Base-by-base conservation (phyloP, 2,888 invertebrate genomes). In the Unio delphinus region DNA sequence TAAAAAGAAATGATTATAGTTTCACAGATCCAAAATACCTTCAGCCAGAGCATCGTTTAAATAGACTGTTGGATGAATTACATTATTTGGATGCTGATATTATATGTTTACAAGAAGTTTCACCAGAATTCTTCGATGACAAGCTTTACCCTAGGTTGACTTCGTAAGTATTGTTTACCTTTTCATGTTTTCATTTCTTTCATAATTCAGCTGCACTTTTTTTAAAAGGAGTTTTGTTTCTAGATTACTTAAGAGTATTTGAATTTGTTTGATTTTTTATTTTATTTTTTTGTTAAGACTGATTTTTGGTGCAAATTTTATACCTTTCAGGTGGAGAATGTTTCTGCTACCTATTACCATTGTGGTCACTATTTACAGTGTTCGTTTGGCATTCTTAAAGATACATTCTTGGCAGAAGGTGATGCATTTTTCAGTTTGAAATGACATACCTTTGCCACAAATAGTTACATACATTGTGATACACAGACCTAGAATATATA, bases 101-200 rank as follows among this genome's bases (percentile, higher is more conserved):
- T n/a, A 73, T 88, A n/a, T 89, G 89, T 76, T 64, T 89, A 70
- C 89, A 89, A 72, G 89, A 89, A 76, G 89, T 89, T 23, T 83
- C 80, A 55, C 83, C 83, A 18, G 70, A 78, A 5, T 86, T 85
- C 74, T 88, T 80, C 73, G 69, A 69, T 17, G 68, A 73, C 7
- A 73, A 72, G 11, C 76, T 88, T 23, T 58, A 74, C 55, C 85
- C 86, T 18, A 76, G 68, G n/a, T 69, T 89, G 74, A 75, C 71
- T 72, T 74, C 74, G 88, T 88, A 69, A 72, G 78, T 75, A 45
- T 7, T 57, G n/a, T 15, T 20, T 28, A 18, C 18, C 7, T 7
- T n/a, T 34, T 26, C 20, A 58, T 58, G 11, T 58, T 8, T 8
- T 17, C 3, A 26, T 15, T n/a, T 58, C 58, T 58, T 7, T 58